Evolutionary conservation across 2,797 vertebrate species (phyloP).

Genomic region (Chaunax sp.): DNA sequence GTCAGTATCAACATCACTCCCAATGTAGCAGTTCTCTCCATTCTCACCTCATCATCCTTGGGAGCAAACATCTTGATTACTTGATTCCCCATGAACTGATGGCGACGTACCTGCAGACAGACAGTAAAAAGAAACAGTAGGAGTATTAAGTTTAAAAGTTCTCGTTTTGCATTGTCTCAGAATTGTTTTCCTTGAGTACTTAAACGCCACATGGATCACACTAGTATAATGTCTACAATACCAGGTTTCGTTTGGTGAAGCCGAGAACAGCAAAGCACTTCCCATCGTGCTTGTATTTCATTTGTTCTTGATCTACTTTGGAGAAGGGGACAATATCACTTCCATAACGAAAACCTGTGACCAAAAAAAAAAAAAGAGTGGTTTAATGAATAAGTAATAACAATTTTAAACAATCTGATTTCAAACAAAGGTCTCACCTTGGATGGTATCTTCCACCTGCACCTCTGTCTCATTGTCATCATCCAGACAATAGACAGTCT

Average conservation of each 20-base stretch:
- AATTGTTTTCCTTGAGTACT: not conserved
- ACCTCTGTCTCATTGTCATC: slow-evolving; percentile 97
- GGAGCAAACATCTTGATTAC: slow-evolving; percentile 92
- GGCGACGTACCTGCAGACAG: slow-evolving; percentile 84
- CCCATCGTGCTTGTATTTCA: slow-evolving; percentile 94
- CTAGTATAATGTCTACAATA: slow-evolving; percentile 53
- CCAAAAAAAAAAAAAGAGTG: not conserved
- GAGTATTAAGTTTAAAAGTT: not conserved
- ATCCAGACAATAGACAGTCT: slow-evolving; percentile 93
- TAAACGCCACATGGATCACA: not conserved
- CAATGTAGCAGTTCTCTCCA: not conserved
- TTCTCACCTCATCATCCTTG: slow-evolving; percentile 89
- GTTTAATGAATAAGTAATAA: not conserved
- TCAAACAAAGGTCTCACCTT: slow-evolving; percentile 81
- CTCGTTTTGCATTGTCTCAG: not conserved
- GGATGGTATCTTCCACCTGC: slow-evolving; percentile 90
- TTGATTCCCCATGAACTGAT: slow-evolving; percentile 92
- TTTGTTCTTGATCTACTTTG: slow-evolving; percentile 97
- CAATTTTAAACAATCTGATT: not conserved
- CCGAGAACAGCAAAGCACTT: slow-evolving; percentile 95
- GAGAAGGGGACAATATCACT: slow-evolving; percentile 98
- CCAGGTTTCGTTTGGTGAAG: slow-evolving; percentile 89
- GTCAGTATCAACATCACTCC: slow-evolving; percentile 11
- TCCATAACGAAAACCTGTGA: slow-evolving; percentile 93
- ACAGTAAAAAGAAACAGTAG: not conserved